These are phyloP conservation scores for Ctenicera cuprea DNA, from an alignment of 2,888 invertebrate species.

Conservation along the genomic window DNA sequence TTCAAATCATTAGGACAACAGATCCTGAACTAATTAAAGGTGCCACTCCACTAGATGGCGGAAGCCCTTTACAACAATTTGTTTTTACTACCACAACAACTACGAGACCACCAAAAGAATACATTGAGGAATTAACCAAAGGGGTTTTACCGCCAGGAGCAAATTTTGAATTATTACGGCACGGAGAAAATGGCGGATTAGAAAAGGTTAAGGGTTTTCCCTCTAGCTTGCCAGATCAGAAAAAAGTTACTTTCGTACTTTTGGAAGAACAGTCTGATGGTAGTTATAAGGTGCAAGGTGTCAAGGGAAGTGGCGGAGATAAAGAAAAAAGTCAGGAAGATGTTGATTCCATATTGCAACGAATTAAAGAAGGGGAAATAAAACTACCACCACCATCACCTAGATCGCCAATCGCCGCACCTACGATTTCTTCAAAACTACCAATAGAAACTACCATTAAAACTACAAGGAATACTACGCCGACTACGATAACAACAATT, in stretches of 20 bases:
- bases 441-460: slow-evolving; percentile 33
- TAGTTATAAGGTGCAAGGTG: slow-evolving; percentile 89
- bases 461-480: slow-evolving; percentile 57
- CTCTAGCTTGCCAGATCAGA: slow-evolving; percentile 78
- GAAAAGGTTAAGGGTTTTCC: slow-evolving; percentile 81
- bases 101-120: slow-evolving; percentile 78
- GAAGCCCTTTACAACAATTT: slow-evolving; percentile 67
- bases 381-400: slow-evolving; percentile 81
- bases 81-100: slow-evolving; percentile 71
- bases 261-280: slow-evolving; percentile 91
- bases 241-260: slow-evolving; percentile 91
- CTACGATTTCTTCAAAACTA: slow-evolving; percentile 10
- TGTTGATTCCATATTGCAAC: slow-evolving; percentile 86
- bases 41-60: slow-evolving; percentile 73
- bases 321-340: slow-evolving; percentile 83
- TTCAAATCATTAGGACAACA: slow-evolving; percentile 79
- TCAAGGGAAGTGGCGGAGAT: slow-evolving; percentile 84
- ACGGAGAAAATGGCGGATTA: slow-evolving; percentile 82
- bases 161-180: slow-evolving; percentile 87
- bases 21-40: slow-evolving; percentile 79
- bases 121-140: slow-evolving; percentile 87
- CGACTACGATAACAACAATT: slow-evolving; percentile 57
- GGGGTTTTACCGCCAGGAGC: slow-evolving; percentile 87
- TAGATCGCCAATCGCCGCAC: slow-evolving; percentile 33
- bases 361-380: slow-evolving; percentile 88